Evolutionary conservation across 2,113 vertebrate genomes (phyloP).

Genomic region (Apodemus sylvaticus): DNA sequence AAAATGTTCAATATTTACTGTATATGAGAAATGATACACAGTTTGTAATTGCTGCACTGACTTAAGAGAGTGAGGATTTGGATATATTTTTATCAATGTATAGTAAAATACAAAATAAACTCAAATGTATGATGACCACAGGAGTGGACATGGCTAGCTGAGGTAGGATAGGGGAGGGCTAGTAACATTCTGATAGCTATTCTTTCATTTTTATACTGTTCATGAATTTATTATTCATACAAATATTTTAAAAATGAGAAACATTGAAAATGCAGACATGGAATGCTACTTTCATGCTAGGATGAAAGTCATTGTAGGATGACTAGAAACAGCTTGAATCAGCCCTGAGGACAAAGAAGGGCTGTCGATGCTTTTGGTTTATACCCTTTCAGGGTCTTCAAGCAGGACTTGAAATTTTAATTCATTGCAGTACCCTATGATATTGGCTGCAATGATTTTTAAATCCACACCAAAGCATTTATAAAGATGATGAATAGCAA

Average conservation of each 20-base stretch:
- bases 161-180: not conserved
- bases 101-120: not conserved
- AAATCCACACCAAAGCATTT: too few relatives aligned
- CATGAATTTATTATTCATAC: not conserved
- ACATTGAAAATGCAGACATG: not conserved
- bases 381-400: not conserved
- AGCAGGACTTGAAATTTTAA: not conserved
- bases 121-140: not conserved
- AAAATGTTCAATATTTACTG: not conserved
- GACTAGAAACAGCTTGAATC: not conserved
- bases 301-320: not conserved
- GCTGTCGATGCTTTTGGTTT: too few relatives aligned
- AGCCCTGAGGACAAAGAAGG: too few relatives aligned
- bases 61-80: not conserved
- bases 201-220: not conserved
- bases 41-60: not conserved
- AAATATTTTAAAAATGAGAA: not conserved
- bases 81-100: not conserved
- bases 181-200: not conserved
- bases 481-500: too few relatives aligned
- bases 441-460: not conserved
- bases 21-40: not conserved
- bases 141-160: not conserved
- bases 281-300: not conserved
- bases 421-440: not conserved